Conservation (phyloP, 2,797 vertebrate species). For the Cephalopachus bancanus region DNA sequence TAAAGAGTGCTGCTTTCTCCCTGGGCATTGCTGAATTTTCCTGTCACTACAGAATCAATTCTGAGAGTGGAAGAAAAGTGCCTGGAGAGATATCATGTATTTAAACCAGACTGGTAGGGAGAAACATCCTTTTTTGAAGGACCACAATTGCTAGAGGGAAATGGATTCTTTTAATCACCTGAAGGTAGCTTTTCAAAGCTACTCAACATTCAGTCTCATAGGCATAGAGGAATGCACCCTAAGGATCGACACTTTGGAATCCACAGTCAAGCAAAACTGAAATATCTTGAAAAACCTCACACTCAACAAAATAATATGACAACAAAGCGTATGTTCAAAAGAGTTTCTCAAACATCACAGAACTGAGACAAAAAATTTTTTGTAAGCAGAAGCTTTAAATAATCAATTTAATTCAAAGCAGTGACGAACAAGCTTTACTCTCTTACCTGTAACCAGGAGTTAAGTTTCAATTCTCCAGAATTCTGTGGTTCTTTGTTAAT, state of each 20-base stretch:
- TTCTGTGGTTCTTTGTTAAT: slow-evolving; percentile 92
- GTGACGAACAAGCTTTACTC: slow-evolving; percentile 68
- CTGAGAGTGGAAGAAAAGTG: slow-evolving; percentile 24
- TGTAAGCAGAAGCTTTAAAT: slow-evolving; percentile 77
- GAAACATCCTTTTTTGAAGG: slow-evolving; percentile 11
- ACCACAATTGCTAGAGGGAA: slow-evolving; percentile 15
- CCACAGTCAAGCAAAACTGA: slow-evolving; percentile 37
- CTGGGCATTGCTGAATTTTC: slow-evolving; percentile 12
- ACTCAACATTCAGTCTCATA: slow-evolving; percentile 7
- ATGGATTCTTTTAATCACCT: slow-evolving; percentile 37
- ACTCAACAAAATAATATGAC: slow-evolving; percentile 2
- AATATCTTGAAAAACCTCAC: slow-evolving; percentile 43
- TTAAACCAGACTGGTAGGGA: slow-evolving; percentile 20
- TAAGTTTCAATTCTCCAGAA: slow-evolving; percentile 93
- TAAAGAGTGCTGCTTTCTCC: not conserved
- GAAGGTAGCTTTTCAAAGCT: slow-evolving; percentile 39
- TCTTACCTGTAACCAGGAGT: slow-evolving; percentile 95
- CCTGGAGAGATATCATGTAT: not conserved
- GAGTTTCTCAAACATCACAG: slow-evolving; percentile 71
- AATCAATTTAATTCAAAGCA: slow-evolving; percentile 81
- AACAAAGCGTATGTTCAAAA: slow-evolving; percentile 60
- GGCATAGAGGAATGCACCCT: not conserved
- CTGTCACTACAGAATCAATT: slow-evolving; percentile 31
- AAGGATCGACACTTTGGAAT: not conserved
- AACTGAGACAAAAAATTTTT: not conserved